A percentile compares a stretch with the other conserved stretches of the same genome.
These are phyloP conservation scores for Sialis fuliginosa DNA, from an alignment of 2,888 invertebrate species.

Conservation along the genomic window DNA sequence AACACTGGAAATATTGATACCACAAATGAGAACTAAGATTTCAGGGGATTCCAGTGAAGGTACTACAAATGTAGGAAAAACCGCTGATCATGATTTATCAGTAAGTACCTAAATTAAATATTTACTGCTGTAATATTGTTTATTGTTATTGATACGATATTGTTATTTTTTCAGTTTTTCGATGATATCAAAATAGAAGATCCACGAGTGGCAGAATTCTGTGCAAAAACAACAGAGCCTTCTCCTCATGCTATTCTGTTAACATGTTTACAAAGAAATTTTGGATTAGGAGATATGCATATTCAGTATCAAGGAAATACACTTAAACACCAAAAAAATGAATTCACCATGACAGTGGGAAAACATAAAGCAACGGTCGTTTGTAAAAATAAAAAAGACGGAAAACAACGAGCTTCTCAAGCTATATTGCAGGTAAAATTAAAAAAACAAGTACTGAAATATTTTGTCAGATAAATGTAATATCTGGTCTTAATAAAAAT, in stretches of 20 bases:
- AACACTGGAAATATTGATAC: conserved; percentile 80
- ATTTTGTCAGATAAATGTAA: too few relatives aligned
- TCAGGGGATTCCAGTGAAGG: conserved; percentile 37
- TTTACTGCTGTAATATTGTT: too few relatives aligned
- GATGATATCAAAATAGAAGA: conserved; percentile 89
- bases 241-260: conserved; percentile 85
- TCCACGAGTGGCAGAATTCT: conserved; percentile 85
- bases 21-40: conserved; percentile 75
- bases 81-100: conserved; percentile 31
- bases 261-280: conserved; percentile 84
- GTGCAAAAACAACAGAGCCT: conserved; percentile 90
- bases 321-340: conserved; percentile 77
- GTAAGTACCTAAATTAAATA: conserved; percentile 18
- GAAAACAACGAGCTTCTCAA: conserved; percentile 92
- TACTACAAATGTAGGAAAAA: conserved; percentile 24
- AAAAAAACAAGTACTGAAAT: too few relatives aligned
- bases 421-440: conserved; percentile 66
- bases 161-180: conserved; percentile 43
- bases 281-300: conserved; percentile 76
- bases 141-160: background rate
- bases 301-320: conserved; percentile 76
- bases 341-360: conserved; percentile 88
- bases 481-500: background rate
- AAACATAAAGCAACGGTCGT: conserved; percentile 77
- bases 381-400: conserved; percentile 93